Evolutionary conservation across 2,888 invertebrate genomes (phyloP), one percentile per base, ranked within the genome.

Genomic region (Polyommatus iphigenia): DNA sequence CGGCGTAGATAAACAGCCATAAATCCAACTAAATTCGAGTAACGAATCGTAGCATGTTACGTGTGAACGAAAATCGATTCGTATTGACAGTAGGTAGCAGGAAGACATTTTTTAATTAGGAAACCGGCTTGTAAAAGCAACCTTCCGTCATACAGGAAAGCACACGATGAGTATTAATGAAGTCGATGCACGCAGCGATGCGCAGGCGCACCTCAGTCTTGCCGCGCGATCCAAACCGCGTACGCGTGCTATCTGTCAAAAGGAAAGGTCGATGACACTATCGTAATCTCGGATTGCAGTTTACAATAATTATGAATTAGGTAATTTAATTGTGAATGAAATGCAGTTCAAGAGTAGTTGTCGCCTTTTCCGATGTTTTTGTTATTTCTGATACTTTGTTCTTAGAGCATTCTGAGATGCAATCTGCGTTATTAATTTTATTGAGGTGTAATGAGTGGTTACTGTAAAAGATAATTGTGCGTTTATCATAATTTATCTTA

Each of bases 131-230:
- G 91, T 91, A 91, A 91, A 93, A 91, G 90, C 90, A 88, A 88
- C 89, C 91, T 93, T 93, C 92, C 92, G 92, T 91, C 92, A 90
- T 89, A 88, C 91, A 92, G 92, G 92, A 91, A 93, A 92, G 91
- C 89, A 92, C 89, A 86, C 88, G 89, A 88, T 89, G 89, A 87
- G 89, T 91, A 90, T 89, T 93, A 93, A 93, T 92, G 91, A 91
- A 90, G 87, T 85, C 83, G 85, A 85, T 77, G 77, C 77, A 77
- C 59, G 85, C 81, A 78, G 54, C 77, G 83, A 85, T 87, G 88
- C 89, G 90, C 87, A 82, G 83, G 85, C 88, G 90, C 88, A 86
- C 80, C 83, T 83, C 91, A 92, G 92, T 93, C 85, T 85, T 85
- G 85, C 88, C 91, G 92, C 90, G 92, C 87, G 84, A 85, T 85